Evolutionary conservation across 2,113 vertebrate species (phyloP), one percentile per base, ranked within the genome.

Genomic region (Mustelus asterias): DNA sequence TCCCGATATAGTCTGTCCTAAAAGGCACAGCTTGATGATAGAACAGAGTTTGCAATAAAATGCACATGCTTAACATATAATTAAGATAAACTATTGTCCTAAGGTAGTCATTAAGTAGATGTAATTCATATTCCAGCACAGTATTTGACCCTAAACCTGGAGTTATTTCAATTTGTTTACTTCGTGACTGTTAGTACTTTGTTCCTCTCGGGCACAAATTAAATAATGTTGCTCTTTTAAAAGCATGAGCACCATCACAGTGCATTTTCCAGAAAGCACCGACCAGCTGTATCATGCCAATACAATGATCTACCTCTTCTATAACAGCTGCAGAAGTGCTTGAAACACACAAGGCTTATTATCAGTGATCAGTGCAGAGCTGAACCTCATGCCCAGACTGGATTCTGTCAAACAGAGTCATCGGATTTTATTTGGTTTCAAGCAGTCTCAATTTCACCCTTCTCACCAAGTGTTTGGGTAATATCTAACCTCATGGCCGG

Each of bases 231-330:
- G 24, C 26, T n/a, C 54, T 1, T 83, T 37, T 20, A 60, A 60
- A 63, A 33, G 88, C 54, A 33, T 11, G 3, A 63, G 5, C 37
- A n/a, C 58, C 33, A 60, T 90, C 72, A 76, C 72, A 60, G 54
- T 26, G 1, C 26, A 33, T 5, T 63, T 92, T 92, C 88, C 18
- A 33, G 63, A 7, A 33, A 90, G 88, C 88, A 60, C 0, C 13
- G 0, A 60, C 26, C 88, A n/a, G 88, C 54, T 63, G 58, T 92
- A 63, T 33, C 18, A 11, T 92, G 29, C 58, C 54, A n/a, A 60
- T 58, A 92, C 88, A 63, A 92, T 92, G 58, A n/a, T 92, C n/a
- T 6, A 63, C 88, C 88, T 92, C 58, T 92, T 92, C 58, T 92
- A 1, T 60, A 90, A 90, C 54, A 90, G 88, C 88, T 90, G 88